phyloP scores from a whole-genome alignment of 2,888 invertebrate genomes.

The Troides oblongomaculatus region DNA sequence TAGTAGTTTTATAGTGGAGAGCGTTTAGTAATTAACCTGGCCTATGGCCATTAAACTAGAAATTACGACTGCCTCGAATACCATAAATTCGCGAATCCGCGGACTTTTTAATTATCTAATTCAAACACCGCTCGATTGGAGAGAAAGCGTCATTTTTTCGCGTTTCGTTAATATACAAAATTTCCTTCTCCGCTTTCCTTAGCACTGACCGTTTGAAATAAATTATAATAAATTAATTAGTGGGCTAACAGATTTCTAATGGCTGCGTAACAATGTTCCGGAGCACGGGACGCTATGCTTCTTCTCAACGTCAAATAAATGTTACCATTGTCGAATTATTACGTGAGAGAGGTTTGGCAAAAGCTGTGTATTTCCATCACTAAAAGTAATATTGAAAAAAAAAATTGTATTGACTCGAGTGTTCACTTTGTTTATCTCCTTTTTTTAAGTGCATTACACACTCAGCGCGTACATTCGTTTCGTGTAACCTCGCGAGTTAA shows the following conservation, averaged over 20 bases:
- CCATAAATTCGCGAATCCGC: constrained; percentile 3
- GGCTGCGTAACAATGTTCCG: background rate
- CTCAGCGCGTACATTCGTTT: constrained; percentile 7
- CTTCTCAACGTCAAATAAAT: too few relatives aligned
- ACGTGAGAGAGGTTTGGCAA: too few relatives aligned
- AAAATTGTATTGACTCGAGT: background rate
- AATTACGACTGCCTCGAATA: constrained; percentile 12
- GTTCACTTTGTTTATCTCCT: background rate
- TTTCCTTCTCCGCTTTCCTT: constrained; percentile 2
- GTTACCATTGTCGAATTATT: too few relatives aligned
- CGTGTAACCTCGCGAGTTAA: constrained; percentile 14
- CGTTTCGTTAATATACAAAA: background rate
- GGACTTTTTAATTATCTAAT: constrained; percentile 1
- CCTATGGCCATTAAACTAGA: constrained; percentile 8
- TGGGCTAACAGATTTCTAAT: constrained; percentile 16
- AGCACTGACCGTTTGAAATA: constrained; percentile 2
- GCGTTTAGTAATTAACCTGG: constrained; percentile 17
- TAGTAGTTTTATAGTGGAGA: constrained; percentile 15
- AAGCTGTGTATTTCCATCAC: too few relatives aligned
- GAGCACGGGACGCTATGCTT: too few relatives aligned
- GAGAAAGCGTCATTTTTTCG: constrained; percentile 17
- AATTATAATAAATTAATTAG: constrained; percentile 12
- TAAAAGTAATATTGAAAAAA: too few relatives aligned
- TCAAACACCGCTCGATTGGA: background rate
- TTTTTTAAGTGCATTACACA: constrained; percentile 6